Conservation (phyloP, 2,888 invertebrate species). For the Tridacna gigas region DNA sequence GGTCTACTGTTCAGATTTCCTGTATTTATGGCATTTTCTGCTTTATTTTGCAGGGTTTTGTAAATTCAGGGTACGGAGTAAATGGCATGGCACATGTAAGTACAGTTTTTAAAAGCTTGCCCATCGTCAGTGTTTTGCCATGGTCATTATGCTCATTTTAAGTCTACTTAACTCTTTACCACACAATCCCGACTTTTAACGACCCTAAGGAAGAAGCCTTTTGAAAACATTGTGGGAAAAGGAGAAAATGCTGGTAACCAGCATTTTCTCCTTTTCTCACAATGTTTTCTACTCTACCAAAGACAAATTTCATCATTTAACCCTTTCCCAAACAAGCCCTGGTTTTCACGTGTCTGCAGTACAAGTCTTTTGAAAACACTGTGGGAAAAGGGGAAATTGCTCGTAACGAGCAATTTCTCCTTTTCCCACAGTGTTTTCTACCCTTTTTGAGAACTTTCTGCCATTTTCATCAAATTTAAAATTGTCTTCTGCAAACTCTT, state of each 20-base stretch:
- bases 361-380: neutral
- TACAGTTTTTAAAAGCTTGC: conserved; percentile 59
- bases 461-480: neutral
- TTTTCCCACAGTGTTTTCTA: neutral
- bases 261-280: too few relatives aligned
- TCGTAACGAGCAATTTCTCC: neutral
- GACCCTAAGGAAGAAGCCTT: too few relatives aligned
- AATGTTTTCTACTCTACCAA: too few relatives aligned
- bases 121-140: conserved; percentile 14
- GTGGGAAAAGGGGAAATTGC: neutral
- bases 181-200: too few relatives aligned
- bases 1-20: too few relatives aligned
- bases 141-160: too few relatives aligned
- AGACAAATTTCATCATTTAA: too few relatives aligned
- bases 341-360: neutral
- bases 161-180: too few relatives aligned
- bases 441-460: neutral
- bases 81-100: conserved; percentile 96
- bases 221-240: too few relatives aligned
- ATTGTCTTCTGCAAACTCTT: neutral
- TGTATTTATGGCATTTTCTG: too few relatives aligned
- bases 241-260: too few relatives aligned
- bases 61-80: conserved; percentile 98
- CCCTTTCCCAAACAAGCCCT: too few relatives aligned
- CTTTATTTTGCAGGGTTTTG: conserved; percentile 91